Conservation (phyloP, 2,888 invertebrate genomes). For the Agrenia bidenticulata region DNA sequence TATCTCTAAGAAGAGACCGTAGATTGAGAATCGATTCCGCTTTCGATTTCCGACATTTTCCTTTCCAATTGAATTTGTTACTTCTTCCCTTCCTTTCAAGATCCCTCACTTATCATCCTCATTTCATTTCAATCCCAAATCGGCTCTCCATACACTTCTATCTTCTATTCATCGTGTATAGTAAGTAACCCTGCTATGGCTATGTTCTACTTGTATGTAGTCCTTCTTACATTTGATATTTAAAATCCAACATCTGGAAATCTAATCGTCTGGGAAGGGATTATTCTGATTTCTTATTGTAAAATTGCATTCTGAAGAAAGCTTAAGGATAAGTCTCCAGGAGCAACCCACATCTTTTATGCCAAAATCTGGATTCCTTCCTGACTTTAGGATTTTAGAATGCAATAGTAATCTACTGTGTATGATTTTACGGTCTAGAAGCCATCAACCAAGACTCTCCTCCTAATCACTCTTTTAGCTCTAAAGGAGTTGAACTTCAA, state of each 20-base stretch:
- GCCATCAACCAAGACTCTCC: no score
- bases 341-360: no score
- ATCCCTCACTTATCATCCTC: constrained; percentile 5
- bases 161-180: not conserved
- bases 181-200: no score
- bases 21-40: constrained; percentile 35
- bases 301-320: constrained; percentile 4
- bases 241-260: not conserved
- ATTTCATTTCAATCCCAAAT: constrained; percentile 24
- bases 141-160: constrained; percentile 10
- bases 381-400: no score
- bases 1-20: not conserved
- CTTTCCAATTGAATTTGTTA: not conserved
- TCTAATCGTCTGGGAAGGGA: constrained; percentile 8
- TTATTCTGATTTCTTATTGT: constrained; percentile 3
- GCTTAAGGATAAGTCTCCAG: not conserved
- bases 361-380: no score
- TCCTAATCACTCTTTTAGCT: no score
- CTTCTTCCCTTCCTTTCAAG: not conserved
- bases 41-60: constrained; percentile 21
- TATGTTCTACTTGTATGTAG: no score
- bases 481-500: no score
- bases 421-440: no score
- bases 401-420: no score
- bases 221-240: not conserved